Evolutionary conservation across 2,888 invertebrate genomes (phyloP).

Genomic region (Drosophila nr. perissopoda): DNA sequence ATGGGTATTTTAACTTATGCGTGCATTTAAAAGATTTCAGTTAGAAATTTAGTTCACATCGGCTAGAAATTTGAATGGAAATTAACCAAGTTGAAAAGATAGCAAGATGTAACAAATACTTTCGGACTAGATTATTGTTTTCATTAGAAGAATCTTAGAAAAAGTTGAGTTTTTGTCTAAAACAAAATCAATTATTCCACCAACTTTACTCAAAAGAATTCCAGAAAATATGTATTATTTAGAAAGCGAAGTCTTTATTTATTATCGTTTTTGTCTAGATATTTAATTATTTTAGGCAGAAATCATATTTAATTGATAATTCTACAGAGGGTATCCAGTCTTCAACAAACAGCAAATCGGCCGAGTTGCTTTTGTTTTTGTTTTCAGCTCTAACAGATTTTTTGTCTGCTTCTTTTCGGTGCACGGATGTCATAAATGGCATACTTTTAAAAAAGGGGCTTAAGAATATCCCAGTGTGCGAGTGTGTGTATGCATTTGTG

Average conservation of each 20-base stretch:
- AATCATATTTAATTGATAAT: not conserved
- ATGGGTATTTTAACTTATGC: not conserved
- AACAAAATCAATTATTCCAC: not conserved
- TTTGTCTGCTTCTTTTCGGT: conserved; percentile 42
- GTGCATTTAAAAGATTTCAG: not conserved
- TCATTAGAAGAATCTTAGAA: not conserved
- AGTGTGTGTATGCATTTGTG: conserved; percentile 8
- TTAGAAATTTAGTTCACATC: not conserved
- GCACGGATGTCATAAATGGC: conserved; percentile 80
- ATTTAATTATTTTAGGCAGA: not conserved
- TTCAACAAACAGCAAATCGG: not conserved
- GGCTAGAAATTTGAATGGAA: not conserved
- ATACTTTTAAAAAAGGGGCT: conserved; percentile 62
- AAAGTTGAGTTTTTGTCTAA: not conserved
- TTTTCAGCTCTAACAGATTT: conserved; percentile 23
- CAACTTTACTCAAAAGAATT: not conserved
- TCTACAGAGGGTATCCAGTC: conserved; percentile 10
- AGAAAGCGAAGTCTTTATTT: not conserved
- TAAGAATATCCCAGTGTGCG: conserved; percentile 38
- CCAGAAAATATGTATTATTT: not conserved
- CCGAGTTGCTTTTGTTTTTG: not conserved
- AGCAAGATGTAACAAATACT: not conserved
- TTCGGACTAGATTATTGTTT: not conserved
- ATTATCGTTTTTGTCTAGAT: not conserved
- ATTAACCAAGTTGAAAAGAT: not conserved